Evolutionary conservation across 2,888 invertebrate species (phyloP), one percentile per base, ranked within the genome.

Genomic region (Drosophila fulvimacula): DNA sequence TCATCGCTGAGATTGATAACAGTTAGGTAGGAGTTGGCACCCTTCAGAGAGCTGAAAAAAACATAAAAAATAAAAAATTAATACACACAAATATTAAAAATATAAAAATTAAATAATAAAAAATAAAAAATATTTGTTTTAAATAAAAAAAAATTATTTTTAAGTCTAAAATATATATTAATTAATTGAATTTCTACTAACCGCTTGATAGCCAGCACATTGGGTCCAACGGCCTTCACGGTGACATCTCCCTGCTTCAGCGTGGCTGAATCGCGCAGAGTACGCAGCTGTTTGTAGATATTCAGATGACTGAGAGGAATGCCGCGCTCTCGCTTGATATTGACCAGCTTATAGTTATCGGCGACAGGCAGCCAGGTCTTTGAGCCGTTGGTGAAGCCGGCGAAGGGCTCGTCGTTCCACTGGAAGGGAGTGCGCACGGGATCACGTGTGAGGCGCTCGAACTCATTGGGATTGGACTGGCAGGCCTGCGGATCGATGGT

Each of bases 341-440:
- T 96, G 1, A 95, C 83, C 9, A 90, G 90, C 58, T 82, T 90
- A 85, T 95, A 96, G 89, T 95, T 94, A 0, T 91, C 90, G 38
- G 95, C 93, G 0, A 92, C 69, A 0, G 92, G 92, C 53, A 92
- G 44, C 92, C 92, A 92, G 5, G 92, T 92, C n/a, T 32, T 65
- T 0, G 69, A n/a, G 3, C 75, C 89, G 0, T 41, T 77, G 9
- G 91, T 90, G 59, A 92, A 92, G 5, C 92, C 32, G 71, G 91
- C 46, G 70, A 92, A 93, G 0, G 76, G 85, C 0, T 91, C 89
- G 55, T 91, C 86, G 80, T 93, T 93, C 95, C 95, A 95, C 74
- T 95, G 95, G 91, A 94, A 94, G 0, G 95, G 95, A 0, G 95
- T 94, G 52, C 95, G 93, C 41, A 92, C 93, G 0, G 94, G 93